Evolutionary conservation across 2,888 invertebrate genomes (phyloP), one percentile per base, ranked within the genome.

Genomic region (Hyalella azteca): DNA sequence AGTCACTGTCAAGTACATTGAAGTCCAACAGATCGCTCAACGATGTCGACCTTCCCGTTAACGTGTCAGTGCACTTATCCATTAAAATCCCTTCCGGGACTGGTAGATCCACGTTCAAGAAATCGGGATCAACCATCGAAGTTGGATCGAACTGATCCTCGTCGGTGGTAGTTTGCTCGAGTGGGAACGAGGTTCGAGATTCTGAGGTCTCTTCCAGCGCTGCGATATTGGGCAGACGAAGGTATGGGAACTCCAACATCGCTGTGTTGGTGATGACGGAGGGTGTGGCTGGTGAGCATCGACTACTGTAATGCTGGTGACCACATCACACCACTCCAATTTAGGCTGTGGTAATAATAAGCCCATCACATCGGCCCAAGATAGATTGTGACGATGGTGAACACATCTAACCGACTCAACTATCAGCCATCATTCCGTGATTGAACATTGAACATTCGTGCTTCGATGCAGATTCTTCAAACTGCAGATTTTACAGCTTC

Each of bases 241-340:
- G 59, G 22, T 32, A 59, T 7, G 59, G 59, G 4, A 59, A 59
- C 22, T 59, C 59, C 59, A 59, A 32, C 59, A 59, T 59, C n/a
- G n/a, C n/a, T n/a, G n/a, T n/a, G n/a, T n/a, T n/a, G n/a, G n/a
- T n/a, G n/a, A n/a, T n/a, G n/a, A n/a, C n/a, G n/a, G n/a, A n/a
- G n/a, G n/a, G n/a, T n/a, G n/a, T n/a, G n/a, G n/a, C n/a, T n/a
- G n/a, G n/a, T n/a, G n/a, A n/a, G n/a, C n/a, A n/a, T n/a, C n/a
- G n/a, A n/a, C n/a, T n/a, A n/a, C n/a, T n/a, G n/a, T n/a, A n/a
- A n/a, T n/a, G n/a, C n/a, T n/a, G n/a, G n/a, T n/a, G n/a, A n/a
- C n/a, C n/a, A n/a, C n/a, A n/a, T n/a, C n/a, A n/a, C n/a, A n/a
- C n/a, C n/a, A n/a, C n/a, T n/a, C n/a, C n/a, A n/a, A n/a, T n/a